These are phyloP conservation scores for Nesoenas mayeri DNA, from an alignment of 2,113 vertebrate genomes.

Conservation along the genomic window DNA sequence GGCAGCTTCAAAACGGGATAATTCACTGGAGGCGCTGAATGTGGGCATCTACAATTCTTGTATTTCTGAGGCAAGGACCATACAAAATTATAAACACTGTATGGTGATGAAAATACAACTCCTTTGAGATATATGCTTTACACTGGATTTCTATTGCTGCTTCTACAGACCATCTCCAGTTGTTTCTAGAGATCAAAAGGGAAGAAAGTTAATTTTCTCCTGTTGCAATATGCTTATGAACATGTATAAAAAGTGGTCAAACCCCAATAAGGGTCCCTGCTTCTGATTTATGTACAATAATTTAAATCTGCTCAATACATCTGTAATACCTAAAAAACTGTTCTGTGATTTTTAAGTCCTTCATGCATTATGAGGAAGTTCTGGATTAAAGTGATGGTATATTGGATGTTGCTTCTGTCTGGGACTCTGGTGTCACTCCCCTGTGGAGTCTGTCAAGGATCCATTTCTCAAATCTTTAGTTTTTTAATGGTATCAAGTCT, in stretches of 20 bases:
- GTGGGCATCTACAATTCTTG: conserved; percentile 30
- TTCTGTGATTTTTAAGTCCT: conserved; percentile 81
- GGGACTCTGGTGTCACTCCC: conserved; percentile 56
- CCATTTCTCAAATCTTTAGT: conserved; percentile 88
- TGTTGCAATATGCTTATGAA: conserved; percentile 74
- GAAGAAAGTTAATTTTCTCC: conserved; percentile 64
- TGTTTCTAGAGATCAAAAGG: conserved; percentile 65
- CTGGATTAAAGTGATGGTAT: conserved; percentile 78
- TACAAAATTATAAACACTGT: conserved; percentile 58
- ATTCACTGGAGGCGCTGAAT: not conserved
- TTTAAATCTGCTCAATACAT: conserved; percentile 82
- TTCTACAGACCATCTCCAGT: conserved; percentile 68
- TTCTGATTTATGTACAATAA: conserved; percentile 94
- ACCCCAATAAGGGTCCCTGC: conserved; percentile 75
- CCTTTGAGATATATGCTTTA: conserved; percentile 70
- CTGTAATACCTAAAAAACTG: conserved; percentile 79
- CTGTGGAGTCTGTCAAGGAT: conserved; percentile 16
- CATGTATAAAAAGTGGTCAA: conserved; percentile 84
- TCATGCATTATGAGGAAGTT: conserved; percentile 86
- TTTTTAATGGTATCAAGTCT: conserved; percentile 91
- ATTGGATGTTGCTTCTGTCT: conserved; percentile 64
- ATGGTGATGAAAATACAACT: conserved; percentile 49
- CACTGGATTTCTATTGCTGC: conserved; percentile 79
- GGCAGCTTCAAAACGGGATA: conserved; percentile 9
- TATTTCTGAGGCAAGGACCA: conserved; percentile 65